These are phyloP conservation scores for Hypothenemus hampei DNA, from an alignment of 1,140 invertebrate species.

Conservation along the genomic window DNA sequence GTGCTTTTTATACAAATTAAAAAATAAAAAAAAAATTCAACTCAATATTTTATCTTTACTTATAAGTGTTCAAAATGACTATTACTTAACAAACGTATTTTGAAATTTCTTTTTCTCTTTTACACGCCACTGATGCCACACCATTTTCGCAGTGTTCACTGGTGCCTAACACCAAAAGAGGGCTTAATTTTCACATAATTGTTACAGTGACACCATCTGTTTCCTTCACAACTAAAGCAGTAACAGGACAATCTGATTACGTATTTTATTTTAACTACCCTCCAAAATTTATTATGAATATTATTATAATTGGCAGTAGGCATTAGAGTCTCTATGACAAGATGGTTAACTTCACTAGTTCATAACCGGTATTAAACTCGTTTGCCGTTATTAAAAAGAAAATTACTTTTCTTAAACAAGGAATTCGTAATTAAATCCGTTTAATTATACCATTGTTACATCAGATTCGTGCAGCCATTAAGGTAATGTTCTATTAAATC, in stretches of 20 bases:
- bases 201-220: constrained; percentile 47
- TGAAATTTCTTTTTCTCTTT: too few relatives aligned
- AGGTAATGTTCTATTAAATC: constrained; percentile 28
- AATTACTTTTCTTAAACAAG: constrained; percentile 4
- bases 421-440: constrained; percentile 11
- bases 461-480: constrained; percentile 23
- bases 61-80: too few relatives aligned
- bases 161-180: constrained; percentile 43
- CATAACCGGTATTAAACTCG: too few relatives aligned
- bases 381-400: not conserved
- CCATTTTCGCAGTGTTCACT: constrained; percentile 36
- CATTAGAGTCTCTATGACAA: too few relatives aligned
- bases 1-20: too few relatives aligned
- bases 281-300: too few relatives aligned
- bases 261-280: constrained; percentile 18
- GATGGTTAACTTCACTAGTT: too few relatives aligned
- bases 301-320: too few relatives aligned
- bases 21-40: too few relatives aligned
- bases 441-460: constrained; percentile 26
- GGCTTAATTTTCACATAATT: constrained; percentile 46
- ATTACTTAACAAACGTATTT: too few relatives aligned
- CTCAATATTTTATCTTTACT: too few relatives aligned
- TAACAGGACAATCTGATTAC: constrained; percentile 39
- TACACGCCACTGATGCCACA: too few relatives aligned
- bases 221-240: constrained; percentile 38